Conservation (phyloP, 2,113 vertebrate species). For the Anarrhichthys ocellatus region DNA sequence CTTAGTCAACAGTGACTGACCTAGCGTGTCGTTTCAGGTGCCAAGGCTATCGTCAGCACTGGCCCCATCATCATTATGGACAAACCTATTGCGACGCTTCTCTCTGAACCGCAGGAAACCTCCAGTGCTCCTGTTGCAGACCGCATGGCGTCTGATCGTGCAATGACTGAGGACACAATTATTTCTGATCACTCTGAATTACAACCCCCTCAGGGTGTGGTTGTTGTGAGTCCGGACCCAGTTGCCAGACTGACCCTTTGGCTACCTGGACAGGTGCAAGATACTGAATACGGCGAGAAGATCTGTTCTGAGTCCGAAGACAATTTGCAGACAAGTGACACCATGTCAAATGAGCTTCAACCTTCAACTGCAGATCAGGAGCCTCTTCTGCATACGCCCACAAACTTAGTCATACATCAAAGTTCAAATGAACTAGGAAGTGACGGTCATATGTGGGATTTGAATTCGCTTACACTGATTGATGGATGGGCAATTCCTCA, state of each 20-base stretch:
- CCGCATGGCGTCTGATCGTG: slow-evolving; percentile 1
- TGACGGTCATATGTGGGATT: not conserved
- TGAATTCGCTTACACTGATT: not conserved
- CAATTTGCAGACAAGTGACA: not conserved
- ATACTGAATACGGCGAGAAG: not conserved
- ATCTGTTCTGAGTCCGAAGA: not conserved
- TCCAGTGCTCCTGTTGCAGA: fast-evolving
- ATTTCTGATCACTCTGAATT: slow-evolving; percentile 23
- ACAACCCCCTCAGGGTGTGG: slow-evolving; percentile 24
- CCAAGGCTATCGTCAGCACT: slow-evolving; percentile 45
- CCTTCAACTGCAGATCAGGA: not conserved
- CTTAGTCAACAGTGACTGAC: not conserved
- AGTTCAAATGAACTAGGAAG: not conserved
- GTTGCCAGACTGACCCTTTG: slow-evolving; percentile 52
- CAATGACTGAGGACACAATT: not conserved
- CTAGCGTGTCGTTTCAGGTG: slow-evolving; percentile 40
- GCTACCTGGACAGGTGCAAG: slow-evolving; percentile 46
- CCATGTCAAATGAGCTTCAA: not conserved
- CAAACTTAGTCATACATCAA: not conserved
- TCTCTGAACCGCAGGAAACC: not conserved
- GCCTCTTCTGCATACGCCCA: not conserved
- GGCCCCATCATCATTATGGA: slow-evolving; percentile 65
- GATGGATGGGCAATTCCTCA: not conserved
- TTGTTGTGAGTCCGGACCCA: slow-evolving; percentile 48
- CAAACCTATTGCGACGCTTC: not conserved